Percentiles rank a stretch among this genome's conserved stretches.
Evolutionary conservation across 2,113 vertebrate genomes (phyloP).

Genomic region (Rhinolophus ferrumequinum): DNA sequence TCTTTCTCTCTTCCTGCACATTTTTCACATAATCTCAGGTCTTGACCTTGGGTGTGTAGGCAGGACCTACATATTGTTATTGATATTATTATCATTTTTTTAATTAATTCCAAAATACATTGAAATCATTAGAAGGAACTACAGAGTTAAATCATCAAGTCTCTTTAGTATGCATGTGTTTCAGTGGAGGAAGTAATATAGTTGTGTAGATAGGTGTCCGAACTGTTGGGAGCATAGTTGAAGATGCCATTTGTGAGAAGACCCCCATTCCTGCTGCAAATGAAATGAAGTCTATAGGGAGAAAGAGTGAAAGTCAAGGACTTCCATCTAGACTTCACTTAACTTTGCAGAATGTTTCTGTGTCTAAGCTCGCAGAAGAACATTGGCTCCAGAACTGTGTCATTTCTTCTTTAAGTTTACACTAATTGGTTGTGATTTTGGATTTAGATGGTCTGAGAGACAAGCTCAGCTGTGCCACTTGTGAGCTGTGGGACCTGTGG

Average conservation of each 20-base stretch:
- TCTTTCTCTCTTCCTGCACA: neutral
- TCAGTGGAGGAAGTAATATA: neutral
- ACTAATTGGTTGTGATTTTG: neutral
- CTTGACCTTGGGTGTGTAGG: neutral
- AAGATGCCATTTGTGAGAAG: neutral
- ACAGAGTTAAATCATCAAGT: neutral
- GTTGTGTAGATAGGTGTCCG: neutral
- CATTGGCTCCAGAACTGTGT: neutral
- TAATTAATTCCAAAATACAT: neutral
- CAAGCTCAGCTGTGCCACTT: neutral
- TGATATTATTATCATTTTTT: neutral
- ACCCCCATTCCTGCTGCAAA: neutral
- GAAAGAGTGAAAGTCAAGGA: neutral
- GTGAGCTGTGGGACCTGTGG: neutral
- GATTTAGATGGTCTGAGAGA: neutral
- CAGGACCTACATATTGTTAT: neutral
- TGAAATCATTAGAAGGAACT: neutral
- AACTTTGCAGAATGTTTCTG: neutral
- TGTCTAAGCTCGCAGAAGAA: neutral
- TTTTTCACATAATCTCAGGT: neutral
- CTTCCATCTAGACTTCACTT: too few species aligned
- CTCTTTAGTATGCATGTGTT: neutral
- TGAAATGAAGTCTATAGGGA: neutral
- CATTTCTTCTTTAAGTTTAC: neutral
- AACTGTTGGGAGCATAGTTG: neutral